A percentile compares a stretch with the other conserved stretches of the same genome.
These are phyloP conservation scores for Catocala sponsa DNA, from an alignment of 2,888 invertebrate genomes.

Conservation along the genomic window DNA sequence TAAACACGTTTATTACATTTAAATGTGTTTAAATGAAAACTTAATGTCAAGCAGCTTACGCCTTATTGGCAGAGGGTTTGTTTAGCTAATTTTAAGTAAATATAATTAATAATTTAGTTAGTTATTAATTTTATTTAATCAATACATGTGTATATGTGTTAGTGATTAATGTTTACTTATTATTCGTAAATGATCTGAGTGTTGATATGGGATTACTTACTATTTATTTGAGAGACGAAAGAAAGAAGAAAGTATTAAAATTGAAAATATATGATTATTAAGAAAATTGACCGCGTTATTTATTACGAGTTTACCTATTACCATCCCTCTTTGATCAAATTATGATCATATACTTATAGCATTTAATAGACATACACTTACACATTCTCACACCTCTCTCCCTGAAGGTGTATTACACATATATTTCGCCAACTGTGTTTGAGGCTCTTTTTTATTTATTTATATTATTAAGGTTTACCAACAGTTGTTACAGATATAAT, in stretches of 20 bases:
- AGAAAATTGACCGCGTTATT: constrained; percentile 26
- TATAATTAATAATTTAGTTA: constrained; percentile 47
- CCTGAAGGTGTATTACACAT: no score
- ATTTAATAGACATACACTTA: no score
- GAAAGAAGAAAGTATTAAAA: constrained; percentile 52
- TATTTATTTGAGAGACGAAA: constrained; percentile 65
- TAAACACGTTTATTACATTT: constrained; percentile 31
- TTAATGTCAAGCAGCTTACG: constrained; percentile 65
- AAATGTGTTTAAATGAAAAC: constrained; percentile 41
- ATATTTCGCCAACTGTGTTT: no score
- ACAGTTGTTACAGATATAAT: no score
- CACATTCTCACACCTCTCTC: no score
- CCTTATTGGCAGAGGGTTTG: constrained; percentile 55
- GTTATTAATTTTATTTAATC: constrained; percentile 44
- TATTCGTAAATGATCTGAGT: constrained; percentile 69
- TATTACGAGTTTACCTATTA: constrained; percentile 12
- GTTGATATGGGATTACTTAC: constrained; percentile 55
- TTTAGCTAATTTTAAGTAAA: constrained; percentile 50
- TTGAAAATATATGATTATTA: constrained; percentile 41
- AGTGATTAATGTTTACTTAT: constrained; percentile 50
- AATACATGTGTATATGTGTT: constrained; percentile 48
- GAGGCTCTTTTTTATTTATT: no score
- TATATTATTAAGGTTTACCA: no score
- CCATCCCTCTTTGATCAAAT: neutral
- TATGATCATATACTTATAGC: no score